phyloP scores from a whole-genome alignment of 2,888 invertebrate genomes.

The Ophion ellenae region DNA sequence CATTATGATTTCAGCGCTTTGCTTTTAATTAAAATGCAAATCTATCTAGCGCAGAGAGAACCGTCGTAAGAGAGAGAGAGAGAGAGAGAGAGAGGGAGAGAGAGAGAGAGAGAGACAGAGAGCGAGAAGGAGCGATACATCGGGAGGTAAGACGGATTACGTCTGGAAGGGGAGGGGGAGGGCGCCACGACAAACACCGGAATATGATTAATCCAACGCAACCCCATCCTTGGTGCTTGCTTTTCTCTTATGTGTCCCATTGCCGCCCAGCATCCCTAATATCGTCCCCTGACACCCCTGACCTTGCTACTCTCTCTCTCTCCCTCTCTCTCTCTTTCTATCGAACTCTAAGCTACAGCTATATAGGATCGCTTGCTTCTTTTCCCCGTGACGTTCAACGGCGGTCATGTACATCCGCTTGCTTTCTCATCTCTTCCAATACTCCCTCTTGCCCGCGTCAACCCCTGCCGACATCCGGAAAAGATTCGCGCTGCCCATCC shows the following conservation, averaged over 20 bases:
- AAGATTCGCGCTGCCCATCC: constrained; percentile 52
- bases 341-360: constrained; percentile 17
- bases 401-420: constrained; percentile 7
- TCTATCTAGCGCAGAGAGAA: constrained; percentile 80
- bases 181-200: constrained; percentile 83
- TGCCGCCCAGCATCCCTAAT: constrained; percentile 60
- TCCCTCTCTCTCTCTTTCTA: constrained; percentile 20
- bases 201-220: constrained; percentile 84
- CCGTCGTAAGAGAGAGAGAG: constrained; percentile 60
- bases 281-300: constrained; percentile 60
- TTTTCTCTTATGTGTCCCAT: constrained; percentile 64
- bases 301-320: constrained; percentile 53
- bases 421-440: constrained; percentile 41
- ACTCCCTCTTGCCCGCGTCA: constrained; percentile 17
- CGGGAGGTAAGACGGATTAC: constrained; percentile 84
- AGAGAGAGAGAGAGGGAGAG: constrained; percentile 54
- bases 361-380: constrained; percentile 22
- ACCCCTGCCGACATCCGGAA: constrained; percentile 18
- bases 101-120: constrained; percentile 67
- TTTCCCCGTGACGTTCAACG: constrained; percentile 29
- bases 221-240: constrained; percentile 78
- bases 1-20: constrained; percentile 88
- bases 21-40: constrained; percentile 87
- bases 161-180: constrained; percentile 75
- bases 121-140: constrained; percentile 72